Base-by-base conservation (phyloP, 2,797 vertebrate species). In the Cuculus canorus region DNA sequence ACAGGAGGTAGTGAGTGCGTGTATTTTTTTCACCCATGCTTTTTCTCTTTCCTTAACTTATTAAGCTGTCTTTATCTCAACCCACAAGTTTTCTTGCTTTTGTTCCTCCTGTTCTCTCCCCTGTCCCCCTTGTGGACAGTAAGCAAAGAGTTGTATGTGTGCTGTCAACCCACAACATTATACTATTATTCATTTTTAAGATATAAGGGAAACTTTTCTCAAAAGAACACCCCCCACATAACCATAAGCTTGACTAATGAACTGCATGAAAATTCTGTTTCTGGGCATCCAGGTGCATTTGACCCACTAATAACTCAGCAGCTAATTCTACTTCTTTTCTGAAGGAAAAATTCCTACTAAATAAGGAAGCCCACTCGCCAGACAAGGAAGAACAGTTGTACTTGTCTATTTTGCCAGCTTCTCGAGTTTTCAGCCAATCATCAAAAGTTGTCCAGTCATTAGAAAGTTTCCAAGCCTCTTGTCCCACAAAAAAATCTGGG, bases 401-500 rank as follows among this genome's bases (percentile, higher is more conserved):
- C 99, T 97, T 99, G 77, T 99, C 98, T 24, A 97, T 98, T 86
- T 98, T 96, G n/a, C 98, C 96, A 1, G 99, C 96, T 45, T 98
- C 97, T 93, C 88, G 98, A 59, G 98, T 98, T 90, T 99, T 97
- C 65, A 98, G 35, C 99, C 99, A 99, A 47, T 98, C 97, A 4
- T 98, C 37, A 35, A 99, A 99, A 48, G 41, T 88, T 25, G 98
- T 98, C 98, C 98, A 98, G 95, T 99, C 98, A 17, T 95, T 28
- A 45, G 98, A 96, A 88, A 97, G 98, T 59, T 94, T 97, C 99
- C 99, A 99, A 0, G 98, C 97, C 82, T 98, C 98, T 93, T 99
- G 98, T 50, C 99, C 99, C n/a, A 97, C 96, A 91, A 97, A 99
- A 97, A 99, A 99, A 90, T 99, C 99, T 45, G 99, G 99, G 68